Base-by-base conservation (phyloP, 2,888 invertebrate genomes). In the Crocallis elinguaria region DNA sequence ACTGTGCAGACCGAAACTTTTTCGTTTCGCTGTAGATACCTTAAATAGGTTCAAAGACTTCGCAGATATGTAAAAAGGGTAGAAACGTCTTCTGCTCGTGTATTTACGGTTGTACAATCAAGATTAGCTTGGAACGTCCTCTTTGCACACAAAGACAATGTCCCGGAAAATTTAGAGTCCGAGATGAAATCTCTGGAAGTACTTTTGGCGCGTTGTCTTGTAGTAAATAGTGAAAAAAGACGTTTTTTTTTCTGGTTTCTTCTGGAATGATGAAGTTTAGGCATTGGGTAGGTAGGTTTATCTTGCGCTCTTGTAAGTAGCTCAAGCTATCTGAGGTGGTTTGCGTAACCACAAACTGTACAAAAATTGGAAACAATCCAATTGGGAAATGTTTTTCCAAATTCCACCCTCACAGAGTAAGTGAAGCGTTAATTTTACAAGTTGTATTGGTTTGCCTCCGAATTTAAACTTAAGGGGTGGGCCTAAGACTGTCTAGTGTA, bases 371-470 rank as follows among this genome's bases (percentile, higher is more conserved):
- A 13, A 37, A 25, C 12, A 37, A 11, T 33, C 13, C 1, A n/a
- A n/a, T 19, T 19, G 2, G 7, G 5, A 41, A 38, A 32, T 39
- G 21, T 39, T 36, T 45, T 30, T 41, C 38, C 38, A 33, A 38
- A 44, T 45, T 27, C 17, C 16, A 16, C 35, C 7, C 13, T 0
- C 13, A 21, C 6, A 33, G 23, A 35, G 38, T 12, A 45, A 27
- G 41, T 9, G 12, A 33, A 42, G 41, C 37, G 46, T 25, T 42
- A 43, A 46, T 42, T 27, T 46, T 11, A 30, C 32, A 52, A 51
- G 51, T 52, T 52, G 42, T 37, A 52, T 52, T 46, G 42, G 42
- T 41, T 42, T 41, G 23, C 16, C 11, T 7, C 32, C 17, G 14
- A 39, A 32, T 23, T 46, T 8, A 16, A 39, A 48, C 25, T 33